Percentiles rank a stretch among this genome's conserved stretches.
Conservation (phyloP, 2,888 invertebrate genomes). For the Pseudococcus jackbeardsleyi region DNA sequence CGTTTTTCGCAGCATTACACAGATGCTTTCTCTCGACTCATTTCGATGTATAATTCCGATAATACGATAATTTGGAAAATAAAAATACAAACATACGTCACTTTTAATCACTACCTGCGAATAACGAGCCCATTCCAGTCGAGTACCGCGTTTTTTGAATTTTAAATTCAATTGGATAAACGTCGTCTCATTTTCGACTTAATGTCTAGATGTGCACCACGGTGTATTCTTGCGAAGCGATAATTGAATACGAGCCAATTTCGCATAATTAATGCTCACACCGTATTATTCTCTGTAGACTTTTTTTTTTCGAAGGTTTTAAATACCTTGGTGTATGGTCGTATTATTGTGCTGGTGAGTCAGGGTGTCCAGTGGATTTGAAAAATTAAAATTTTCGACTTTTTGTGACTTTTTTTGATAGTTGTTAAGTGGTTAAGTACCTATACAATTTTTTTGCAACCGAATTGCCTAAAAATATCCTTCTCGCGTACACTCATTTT, state of each 20-base stretch:
- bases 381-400: background rate
- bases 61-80: background rate
- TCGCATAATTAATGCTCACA: background rate
- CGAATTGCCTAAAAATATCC: too few relatives aligned
- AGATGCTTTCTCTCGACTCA: background rate
- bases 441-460: too few relatives aligned
- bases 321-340: background rate
- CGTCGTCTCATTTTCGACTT: background rate
- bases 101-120: background rate
- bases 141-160: background rate
- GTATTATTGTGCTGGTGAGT: too few relatives aligned
- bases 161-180: conserved; percentile 7
- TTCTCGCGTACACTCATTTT: too few relatives aligned
- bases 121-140: background rate
- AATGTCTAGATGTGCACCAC: background rate
- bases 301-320: background rate
- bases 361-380: background rate
- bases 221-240: background rate
- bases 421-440: too few relatives aligned
- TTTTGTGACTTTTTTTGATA: background rate
- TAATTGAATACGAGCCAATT: background rate
- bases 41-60: too few relatives aligned
- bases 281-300: background rate
- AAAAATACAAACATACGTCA: background rate
- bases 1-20: background rate